These are phyloP conservation scores for Unio pictorum DNA, from an alignment of 2,888 invertebrate species.

Conservation along the genomic window DNA sequence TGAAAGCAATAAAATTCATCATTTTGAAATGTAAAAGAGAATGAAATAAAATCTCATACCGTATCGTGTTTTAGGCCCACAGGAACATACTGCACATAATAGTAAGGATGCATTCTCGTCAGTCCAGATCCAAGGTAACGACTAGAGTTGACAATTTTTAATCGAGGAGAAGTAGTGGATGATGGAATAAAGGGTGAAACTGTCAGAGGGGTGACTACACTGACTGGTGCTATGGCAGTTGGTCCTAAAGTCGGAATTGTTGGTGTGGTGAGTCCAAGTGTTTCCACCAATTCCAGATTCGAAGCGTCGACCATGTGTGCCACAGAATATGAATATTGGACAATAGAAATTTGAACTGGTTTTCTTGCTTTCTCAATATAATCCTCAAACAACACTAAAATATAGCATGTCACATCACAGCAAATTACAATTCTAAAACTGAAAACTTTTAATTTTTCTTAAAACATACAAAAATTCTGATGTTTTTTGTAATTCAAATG, in stretches of 20 bases:
- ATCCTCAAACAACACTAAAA: too few relatives aligned
- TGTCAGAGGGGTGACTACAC: slow-evolving; percentile 27
- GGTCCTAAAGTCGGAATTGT: slow-evolving; percentile 34
- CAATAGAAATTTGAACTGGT: too few relatives aligned
- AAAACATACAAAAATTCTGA: too few relatives aligned
- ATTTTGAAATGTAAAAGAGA: slow-evolving; percentile 1
- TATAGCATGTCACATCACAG: too few relatives aligned
- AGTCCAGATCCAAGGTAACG: slow-evolving; percentile 43
- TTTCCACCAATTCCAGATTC: slow-evolving; percentile 29
- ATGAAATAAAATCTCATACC: slow-evolving; percentile 37
- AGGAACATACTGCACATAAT: slow-evolving; percentile 65
- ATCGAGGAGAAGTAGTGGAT: slow-evolving; percentile 15
- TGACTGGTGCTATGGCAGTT: slow-evolving; percentile 25
- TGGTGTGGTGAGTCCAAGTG: slow-evolving; percentile 16
- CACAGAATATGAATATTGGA: slow-evolving; percentile 9
- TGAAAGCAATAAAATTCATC: too few relatives aligned
- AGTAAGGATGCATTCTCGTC: slow-evolving; percentile 66
- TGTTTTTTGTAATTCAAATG: too few relatives aligned
- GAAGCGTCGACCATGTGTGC: slow-evolving; percentile 39
- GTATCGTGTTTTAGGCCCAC: slow-evolving; percentile 57
- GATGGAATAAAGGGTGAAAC: slow-evolving; percentile 14
- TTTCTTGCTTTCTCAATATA: too few relatives aligned
- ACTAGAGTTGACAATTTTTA: slow-evolving; percentile 16
- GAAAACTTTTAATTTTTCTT: too few relatives aligned
- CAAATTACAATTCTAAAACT: too few relatives aligned